phyloP scores from a whole-genome alignment of 2,797 vertebrate species.

The Hoplostethus mediterraneus region DNA sequence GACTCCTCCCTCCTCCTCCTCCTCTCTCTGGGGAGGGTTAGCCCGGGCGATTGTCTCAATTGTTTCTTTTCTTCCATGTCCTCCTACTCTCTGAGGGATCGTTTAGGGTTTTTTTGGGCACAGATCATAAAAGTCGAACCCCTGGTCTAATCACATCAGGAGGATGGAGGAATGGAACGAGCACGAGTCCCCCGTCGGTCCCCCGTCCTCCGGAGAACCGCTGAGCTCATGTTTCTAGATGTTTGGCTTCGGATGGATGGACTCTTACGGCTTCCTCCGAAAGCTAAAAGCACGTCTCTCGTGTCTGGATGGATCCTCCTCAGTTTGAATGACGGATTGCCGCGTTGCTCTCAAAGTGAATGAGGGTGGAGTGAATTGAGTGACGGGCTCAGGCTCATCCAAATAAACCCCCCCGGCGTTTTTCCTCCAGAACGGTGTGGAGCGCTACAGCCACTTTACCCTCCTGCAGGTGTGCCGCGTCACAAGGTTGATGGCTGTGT shows the following conservation, averaged over 20 bases:
- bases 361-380: constrained; percentile 14
- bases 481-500: constrained; percentile 62
- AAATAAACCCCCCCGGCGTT: constrained; percentile 11
- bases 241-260: constrained; percentile 34
- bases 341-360: constrained; percentile 17
- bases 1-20: constrained; percentile 10
- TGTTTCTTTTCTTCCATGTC: constrained; percentile 56
- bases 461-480: constrained; percentile 71
- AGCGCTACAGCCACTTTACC: constrained; percentile 21
- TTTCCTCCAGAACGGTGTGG: constrained; percentile 14
- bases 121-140: constrained; percentile 64
- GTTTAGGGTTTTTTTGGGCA: constrained; percentile 45
- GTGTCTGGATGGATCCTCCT: constrained; percentile 32
- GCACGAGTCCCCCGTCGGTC: too few relatives aligned
- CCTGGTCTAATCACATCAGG: constrained; percentile 68
- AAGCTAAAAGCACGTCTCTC: constrained; percentile 16
- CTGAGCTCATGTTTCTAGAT: constrained; percentile 50
- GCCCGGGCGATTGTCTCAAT: constrained; percentile 63
- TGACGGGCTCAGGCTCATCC: constrained; percentile 11
- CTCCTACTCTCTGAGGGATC: constrained; percentile 67
- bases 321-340: constrained; percentile 11
- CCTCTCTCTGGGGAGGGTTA: constrained; percentile 64
- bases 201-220: constrained; percentile 39
- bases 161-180: constrained; percentile 60
- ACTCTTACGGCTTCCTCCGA: constrained; percentile 5